Evolutionary conservation across 2,113 vertebrate genomes (phyloP).

Genomic region (Bufo bufo): DNA sequence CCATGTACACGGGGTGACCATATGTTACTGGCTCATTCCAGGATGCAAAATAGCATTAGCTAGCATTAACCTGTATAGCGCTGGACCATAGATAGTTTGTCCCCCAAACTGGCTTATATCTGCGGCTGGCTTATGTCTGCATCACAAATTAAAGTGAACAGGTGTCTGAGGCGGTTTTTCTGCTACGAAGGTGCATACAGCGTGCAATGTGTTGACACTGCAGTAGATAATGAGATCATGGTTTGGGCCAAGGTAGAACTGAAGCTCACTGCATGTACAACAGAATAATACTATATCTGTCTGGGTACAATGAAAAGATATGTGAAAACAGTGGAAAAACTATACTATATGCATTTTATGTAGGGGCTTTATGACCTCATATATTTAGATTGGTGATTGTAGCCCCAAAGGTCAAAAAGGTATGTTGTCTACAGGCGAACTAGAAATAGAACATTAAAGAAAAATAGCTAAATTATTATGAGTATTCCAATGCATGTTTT

Average conservation of each 20-base stretch:
- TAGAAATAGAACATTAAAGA: no score
- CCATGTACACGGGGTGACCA: slow-evolving; percentile 50
- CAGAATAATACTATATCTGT: neutral
- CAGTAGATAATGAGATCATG: slow-evolving; percentile 1
- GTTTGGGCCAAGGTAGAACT: slow-evolving; percentile 8
- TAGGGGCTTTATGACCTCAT: neutral
- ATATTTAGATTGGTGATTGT: neutral
- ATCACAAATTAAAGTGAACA: neutral
- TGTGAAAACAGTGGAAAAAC: neutral
- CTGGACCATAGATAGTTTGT: neutral
- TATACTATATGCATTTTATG: neutral
- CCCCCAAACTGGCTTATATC: neutral
- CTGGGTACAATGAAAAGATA: neutral
- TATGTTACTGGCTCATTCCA: slow-evolving; percentile 48
- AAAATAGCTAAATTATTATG: no score
- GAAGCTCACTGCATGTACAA: neutral
- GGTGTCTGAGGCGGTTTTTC: neutral
- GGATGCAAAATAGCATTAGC: slow-evolving; percentile 30
- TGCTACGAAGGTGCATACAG: neutral
- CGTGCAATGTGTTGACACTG: neutral
- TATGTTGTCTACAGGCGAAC: no score
- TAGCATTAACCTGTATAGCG: slow-evolving; percentile 20
- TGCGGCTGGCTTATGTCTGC: neutral
- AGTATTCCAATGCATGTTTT: no score
- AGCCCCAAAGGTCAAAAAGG: no score